Evolutionary conservation across 2,888 invertebrate species (phyloP), one percentile per base, ranked within the genome.

Genomic region (Meteorus colon): DNA sequence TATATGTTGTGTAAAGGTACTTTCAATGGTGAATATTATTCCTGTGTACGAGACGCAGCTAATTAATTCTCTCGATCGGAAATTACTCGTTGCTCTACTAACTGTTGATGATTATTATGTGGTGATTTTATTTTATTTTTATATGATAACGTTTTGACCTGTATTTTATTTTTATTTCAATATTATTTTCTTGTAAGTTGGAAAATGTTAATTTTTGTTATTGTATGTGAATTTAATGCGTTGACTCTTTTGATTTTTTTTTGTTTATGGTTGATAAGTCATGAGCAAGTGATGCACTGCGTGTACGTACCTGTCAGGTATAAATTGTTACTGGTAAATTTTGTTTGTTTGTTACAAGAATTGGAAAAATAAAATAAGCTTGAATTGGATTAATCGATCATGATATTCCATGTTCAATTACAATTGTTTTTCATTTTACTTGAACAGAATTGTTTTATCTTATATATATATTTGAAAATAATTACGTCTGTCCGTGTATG

Each of bases 41-140:
- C 12, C 12, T 31, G 63, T 72, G 34, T 24, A 48, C 62, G 73
- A 72, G 75, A 77, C 62, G 72, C 76, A 77, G 80, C 81, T 84
- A 85, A 86, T 85, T 83, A 84, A 79, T 81, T 79, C 77, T 76
- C 72, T 41, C 73, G 71, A 73, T 73, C 81, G 79, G 75, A 83
- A 84, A 85, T 84, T 83, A 85, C 82, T 82, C 81, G 76, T 78
- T 77, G 77, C 72, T 78, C 74, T 74, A 60, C 37, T 63, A 63
- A 34, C 69, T 12, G 48, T 79, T 69, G 75, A 74, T 69, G 75
- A 74, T 80, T 77, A 77, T 77, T 69, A 78, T 76, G 31, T 41
- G 68, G 70, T 77, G 77, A 76, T 80, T 79, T 73, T 66, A 59
- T 60, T 73, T 71, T 62, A 68, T 71, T 75, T 71, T 14, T 31